Evolutionary conservation across 1,140 invertebrate genomes (phyloP).

Genomic region (Heliconius himera): DNA sequence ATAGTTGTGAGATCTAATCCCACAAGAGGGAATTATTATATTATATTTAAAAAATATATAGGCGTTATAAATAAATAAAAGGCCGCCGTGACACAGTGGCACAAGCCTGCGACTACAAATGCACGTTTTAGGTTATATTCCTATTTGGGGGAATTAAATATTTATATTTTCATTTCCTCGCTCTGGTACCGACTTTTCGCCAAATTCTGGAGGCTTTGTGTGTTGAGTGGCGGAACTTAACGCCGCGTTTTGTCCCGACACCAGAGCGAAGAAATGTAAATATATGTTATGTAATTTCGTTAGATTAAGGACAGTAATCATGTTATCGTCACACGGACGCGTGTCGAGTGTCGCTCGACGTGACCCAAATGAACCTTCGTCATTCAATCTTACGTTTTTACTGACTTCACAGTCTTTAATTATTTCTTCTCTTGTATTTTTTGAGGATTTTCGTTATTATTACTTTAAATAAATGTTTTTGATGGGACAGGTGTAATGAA

Average conservation of each 20-base stretch:
- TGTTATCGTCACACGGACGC: constrained; percentile 19
- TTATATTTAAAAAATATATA: neutral
- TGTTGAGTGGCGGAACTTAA: no score
- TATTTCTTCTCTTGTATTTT: neutral
- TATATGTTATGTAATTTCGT: no score
- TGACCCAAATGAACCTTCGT: constrained; percentile 20
- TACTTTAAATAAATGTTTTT: neutral
- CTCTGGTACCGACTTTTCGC: no score
- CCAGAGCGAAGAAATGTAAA: no score
- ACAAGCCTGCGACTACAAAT: no score
- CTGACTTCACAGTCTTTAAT: neutral
- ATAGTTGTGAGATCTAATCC: neutral
- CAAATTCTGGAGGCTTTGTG: no score
- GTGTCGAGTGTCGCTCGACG: constrained; percentile 17
- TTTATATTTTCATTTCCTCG: no score
- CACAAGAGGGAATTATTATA: neutral
- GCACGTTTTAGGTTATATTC: neutral
- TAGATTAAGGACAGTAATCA: constrained; percentile 13
- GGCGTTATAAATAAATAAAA: no score
- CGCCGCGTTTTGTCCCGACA: neutral
- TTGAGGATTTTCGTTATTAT: neutral
- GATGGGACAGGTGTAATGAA: neutral
- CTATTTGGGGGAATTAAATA: neutral
- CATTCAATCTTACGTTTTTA: constrained; percentile 18
- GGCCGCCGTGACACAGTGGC: neutral